A percentile compares a stretch with the other conserved stretches of the same genome.
These are phyloP conservation scores for Baronia brevicornis DNA, from an alignment of 2,888 invertebrate species.

Conservation along the genomic window DNA sequence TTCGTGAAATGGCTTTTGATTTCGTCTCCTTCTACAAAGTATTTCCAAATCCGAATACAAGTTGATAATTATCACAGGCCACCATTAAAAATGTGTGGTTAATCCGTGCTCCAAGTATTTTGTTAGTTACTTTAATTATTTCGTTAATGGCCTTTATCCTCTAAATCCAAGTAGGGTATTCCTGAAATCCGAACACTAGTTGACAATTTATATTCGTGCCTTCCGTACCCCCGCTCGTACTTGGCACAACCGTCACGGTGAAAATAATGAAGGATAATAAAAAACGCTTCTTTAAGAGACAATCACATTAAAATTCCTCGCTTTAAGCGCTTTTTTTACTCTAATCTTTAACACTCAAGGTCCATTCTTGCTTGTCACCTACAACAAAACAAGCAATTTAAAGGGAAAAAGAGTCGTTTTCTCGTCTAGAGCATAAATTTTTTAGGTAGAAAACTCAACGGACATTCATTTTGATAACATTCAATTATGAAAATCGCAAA, in stretches of 20 bases:
- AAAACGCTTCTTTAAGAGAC: slow-evolving; percentile 31
- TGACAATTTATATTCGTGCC: slow-evolving; percentile 11
- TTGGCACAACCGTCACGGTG: slow-evolving; percentile 27
- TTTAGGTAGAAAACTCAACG: slow-evolving; percentile 30
- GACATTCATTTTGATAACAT: slow-evolving; percentile 46
- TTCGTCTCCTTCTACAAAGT: no score
- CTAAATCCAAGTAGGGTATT: slow-evolving; percentile 8
- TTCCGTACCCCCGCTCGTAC: slow-evolving; percentile 16
- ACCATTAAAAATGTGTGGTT: no score
- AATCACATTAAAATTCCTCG: slow-evolving; percentile 31
- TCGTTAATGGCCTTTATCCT: no score
- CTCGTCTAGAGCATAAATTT: slow-evolving; percentile 32
- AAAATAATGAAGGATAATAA: slow-evolving; percentile 40
- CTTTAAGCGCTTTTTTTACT: slow-evolving; percentile 17
- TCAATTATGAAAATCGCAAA: slow-evolving; percentile 50
- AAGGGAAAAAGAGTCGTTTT: slow-evolving; percentile 22
- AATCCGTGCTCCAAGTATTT: no score
- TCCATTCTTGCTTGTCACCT: slow-evolving; percentile 21
- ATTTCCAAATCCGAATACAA: no score
- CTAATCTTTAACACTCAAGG: slow-evolving; percentile 21
- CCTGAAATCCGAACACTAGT: slow-evolving; percentile 12
- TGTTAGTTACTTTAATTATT: no score
- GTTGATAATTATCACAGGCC: no score
- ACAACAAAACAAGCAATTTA: slow-evolving; percentile 33
- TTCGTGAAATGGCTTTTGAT: no score